These are phyloP conservation scores for Heterodera carotae DNA, from an alignment of 1,140 invertebrate species.

Conservation along the genomic window DNA sequence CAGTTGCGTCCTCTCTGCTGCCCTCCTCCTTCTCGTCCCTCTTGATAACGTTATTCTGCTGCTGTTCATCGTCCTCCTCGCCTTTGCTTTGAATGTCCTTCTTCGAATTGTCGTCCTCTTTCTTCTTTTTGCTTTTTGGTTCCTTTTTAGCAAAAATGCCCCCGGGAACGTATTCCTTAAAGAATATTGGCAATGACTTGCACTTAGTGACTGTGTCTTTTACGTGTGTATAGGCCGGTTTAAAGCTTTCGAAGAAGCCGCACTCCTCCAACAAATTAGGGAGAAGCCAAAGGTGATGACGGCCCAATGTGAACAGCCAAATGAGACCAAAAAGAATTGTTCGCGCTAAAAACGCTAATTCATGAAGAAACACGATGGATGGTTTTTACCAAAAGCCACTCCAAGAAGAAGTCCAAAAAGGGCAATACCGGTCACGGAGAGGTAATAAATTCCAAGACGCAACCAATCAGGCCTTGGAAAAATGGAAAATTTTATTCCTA, in stretches of 20 bases:
- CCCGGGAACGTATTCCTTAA: slow-evolving; percentile 36
- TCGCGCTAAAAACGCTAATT: slow-evolving; percentile 70
- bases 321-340: slow-evolving; percentile 87
- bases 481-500: not conserved
- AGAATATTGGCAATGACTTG: not conserved
- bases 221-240: slow-evolving; percentile 81
- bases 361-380: slow-evolving; percentile 31
- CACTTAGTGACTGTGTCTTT: slow-evolving; percentile 14
- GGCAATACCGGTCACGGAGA: slow-evolving; percentile 87
- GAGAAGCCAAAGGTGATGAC: slow-evolving; percentile 92
- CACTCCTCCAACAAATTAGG: slow-evolving; percentile 98
- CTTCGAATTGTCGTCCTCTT: slow-evolving; percentile 37
- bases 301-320: slow-evolving; percentile 84
- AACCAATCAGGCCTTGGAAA: slow-evolving; percentile 78
- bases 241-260: slow-evolving; percentile 96
- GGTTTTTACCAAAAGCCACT: slow-evolving; percentile 75
- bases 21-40: too few relatives aligned
- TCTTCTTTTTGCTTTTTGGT: slow-evolving; percentile 46
- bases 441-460: slow-evolving; percentile 91
- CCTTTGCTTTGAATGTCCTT: slow-evolving; percentile 43
- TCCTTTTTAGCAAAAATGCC: slow-evolving; percentile 27
- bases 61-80: slow-evolving; percentile 43
- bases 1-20: not conserved
- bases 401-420: slow-evolving; percentile 90
- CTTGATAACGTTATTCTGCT: slow-evolving; percentile 8